A percentile compares a stretch with the other conserved stretches of the same genome.
These are phyloP conservation scores for Solenodon paradoxus DNA, from an alignment of 2,113 vertebrate genomes.

Conservation along the genomic window DNA sequence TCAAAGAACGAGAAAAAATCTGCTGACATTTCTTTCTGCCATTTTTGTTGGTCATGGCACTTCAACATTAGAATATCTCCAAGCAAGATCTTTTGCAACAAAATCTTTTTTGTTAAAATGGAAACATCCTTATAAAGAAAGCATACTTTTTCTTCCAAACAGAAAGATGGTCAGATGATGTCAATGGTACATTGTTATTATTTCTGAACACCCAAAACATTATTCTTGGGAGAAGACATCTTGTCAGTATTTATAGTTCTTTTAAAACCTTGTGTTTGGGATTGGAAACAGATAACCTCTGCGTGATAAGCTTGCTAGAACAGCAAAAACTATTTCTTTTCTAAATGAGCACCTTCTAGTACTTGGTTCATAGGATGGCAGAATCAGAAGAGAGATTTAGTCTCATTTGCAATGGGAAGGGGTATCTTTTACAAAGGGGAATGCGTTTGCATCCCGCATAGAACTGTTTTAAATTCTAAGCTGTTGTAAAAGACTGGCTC, in stretches of 20 bases:
- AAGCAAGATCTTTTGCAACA: constrained; percentile 8
- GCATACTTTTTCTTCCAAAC: background rate
- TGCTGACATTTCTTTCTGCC: background rate
- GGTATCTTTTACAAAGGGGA: background rate
- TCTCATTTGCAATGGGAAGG: background rate
- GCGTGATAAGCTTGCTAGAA: background rate
- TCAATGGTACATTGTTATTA: background rate
- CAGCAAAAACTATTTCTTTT: background rate
- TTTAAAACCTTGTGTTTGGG: background rate
- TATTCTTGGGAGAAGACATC: background rate
- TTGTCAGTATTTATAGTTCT: background rate
- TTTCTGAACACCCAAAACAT: background rate
- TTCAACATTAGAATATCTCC: constrained; percentile 23
- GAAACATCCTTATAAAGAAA: background rate
- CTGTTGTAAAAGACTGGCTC: background rate
- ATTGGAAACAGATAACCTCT: background rate
- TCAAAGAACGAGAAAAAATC: constrained; percentile 18
- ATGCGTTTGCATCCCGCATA: background rate
- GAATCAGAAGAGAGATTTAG: background rate
- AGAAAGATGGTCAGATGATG: background rate
- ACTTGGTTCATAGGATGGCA: background rate
- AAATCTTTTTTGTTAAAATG: background rate
- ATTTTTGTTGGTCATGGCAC: background rate
- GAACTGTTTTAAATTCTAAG: background rate
- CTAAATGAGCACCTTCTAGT: background rate